Evolutionary conservation across 2,888 invertebrate species (phyloP).

Genomic region (Tortrix viridana): DNA sequence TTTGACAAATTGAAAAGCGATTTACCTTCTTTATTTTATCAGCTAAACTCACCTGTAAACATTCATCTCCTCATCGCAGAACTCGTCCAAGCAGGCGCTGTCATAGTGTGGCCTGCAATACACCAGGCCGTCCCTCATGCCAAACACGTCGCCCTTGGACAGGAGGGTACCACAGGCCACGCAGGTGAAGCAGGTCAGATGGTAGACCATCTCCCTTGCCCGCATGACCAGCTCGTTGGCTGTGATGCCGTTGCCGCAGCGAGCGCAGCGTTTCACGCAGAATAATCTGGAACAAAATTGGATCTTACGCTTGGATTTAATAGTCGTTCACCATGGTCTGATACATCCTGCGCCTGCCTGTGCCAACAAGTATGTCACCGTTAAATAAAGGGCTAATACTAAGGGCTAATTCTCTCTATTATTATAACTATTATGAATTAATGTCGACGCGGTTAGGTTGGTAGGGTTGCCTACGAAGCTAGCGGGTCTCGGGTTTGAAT

Average conservation of each 20-base stretch:
- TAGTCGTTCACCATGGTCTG: too few species aligned
- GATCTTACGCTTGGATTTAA: background rate
- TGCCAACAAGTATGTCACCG: too few species aligned
- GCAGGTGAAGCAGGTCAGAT: constrained; percentile 95
- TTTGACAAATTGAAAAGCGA: too few species aligned
- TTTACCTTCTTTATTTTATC: too few species aligned
- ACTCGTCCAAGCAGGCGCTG: constrained; percentile 85
- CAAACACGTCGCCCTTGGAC: constrained; percentile 95
- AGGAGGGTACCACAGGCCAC: constrained; percentile 92
- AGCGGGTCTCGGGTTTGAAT: too few species aligned
- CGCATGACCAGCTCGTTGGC: constrained; percentile 96
- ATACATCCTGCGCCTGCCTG: too few species aligned
- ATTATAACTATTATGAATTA: too few species aligned
- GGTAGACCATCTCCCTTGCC: constrained; percentile 93
- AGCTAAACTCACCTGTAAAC: constrained; percentile 65
- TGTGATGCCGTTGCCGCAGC: constrained; percentile 93
- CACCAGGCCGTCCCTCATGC: constrained; percentile 92
- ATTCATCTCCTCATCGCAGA: constrained; percentile 84
- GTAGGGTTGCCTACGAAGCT: too few species aligned
- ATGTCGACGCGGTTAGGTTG: too few species aligned
- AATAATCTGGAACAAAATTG: constrained; percentile 88
- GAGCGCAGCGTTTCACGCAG: constrained; percentile 92
- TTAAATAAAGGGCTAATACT: too few species aligned
- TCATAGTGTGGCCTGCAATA: constrained; percentile 87
- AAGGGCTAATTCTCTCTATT: too few species aligned